These are phyloP conservation scores for Dryobates pubescens DNA, from an alignment of 2,797 vertebrate genomes.

Conservation along the genomic window DNA sequence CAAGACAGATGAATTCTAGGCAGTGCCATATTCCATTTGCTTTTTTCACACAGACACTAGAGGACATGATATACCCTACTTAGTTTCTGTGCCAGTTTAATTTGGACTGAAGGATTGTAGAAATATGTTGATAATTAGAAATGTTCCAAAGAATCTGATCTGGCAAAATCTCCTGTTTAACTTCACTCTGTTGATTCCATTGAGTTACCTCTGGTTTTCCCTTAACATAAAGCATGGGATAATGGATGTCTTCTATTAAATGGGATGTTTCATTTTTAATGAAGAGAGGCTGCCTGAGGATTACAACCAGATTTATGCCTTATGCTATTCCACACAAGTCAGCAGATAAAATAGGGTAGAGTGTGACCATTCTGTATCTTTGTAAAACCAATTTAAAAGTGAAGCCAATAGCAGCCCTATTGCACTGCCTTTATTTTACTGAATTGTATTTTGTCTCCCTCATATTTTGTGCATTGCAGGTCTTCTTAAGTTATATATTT, in stretches of 20 bases:
- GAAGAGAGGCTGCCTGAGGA: not conserved
- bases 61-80: not conserved
- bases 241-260: conserved; percentile 21
- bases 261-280: conserved; percentile 20
- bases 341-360: not conserved
- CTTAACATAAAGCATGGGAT: not conserved
- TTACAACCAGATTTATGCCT: not conserved
- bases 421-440: not conserved
- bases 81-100: not conserved
- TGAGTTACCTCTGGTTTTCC: not conserved
- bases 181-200: not conserved
- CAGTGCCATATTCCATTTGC: not conserved
- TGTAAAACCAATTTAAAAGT: not conserved
- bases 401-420: not conserved
- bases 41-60: not conserved
- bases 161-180: not conserved
- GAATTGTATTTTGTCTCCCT: not conserved
- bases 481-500: not conserved
- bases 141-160: not conserved
- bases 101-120: not conserved
- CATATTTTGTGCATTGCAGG: not conserved
- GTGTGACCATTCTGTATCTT: not conserved
- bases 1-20: not conserved
- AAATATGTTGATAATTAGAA: not conserved
- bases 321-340: not conserved